Percentiles rank a stretch among this genome's conserved stretches.
Evolutionary conservation across 2,888 invertebrate species (phyloP).

Genomic region (Agrochola lota): DNA sequence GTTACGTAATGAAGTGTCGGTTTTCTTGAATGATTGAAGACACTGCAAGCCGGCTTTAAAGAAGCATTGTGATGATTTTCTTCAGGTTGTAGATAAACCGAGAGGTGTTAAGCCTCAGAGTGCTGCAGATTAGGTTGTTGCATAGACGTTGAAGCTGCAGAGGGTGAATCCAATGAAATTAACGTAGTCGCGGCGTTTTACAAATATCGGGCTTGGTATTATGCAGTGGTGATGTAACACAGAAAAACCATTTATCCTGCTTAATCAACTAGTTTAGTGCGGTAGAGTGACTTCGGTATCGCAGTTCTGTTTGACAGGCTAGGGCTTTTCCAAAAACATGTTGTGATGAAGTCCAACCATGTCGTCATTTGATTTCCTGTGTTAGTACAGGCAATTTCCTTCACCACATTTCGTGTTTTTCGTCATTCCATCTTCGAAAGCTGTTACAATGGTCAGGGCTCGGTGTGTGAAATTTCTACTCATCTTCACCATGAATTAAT

Average conservation of each 20-base stretch:
- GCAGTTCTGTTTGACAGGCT: neutral
- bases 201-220: neutral
- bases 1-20: no score
- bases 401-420: neutral
- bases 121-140: neutral
- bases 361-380: neutral
- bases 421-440: neutral
- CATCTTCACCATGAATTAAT: no score
- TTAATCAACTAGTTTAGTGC: neutral
- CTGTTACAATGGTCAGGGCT: neutral
- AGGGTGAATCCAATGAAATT: neutral
- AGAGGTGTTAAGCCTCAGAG: neutral
- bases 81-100: neutral
- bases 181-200: neutral
- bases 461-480: neutral
- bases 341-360: neutral
- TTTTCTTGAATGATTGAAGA: neutral
- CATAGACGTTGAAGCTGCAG: neutral
- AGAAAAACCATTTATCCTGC: neutral
- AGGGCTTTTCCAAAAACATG: neutral
- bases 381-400: neutral
- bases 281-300: no score
- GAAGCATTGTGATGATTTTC: neutral
- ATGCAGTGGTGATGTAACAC: neutral
- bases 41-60: neutral